phyloP scores from a whole-genome alignment of 2,888 invertebrate genomes.

The Nemotelus pantherinus region DNA sequence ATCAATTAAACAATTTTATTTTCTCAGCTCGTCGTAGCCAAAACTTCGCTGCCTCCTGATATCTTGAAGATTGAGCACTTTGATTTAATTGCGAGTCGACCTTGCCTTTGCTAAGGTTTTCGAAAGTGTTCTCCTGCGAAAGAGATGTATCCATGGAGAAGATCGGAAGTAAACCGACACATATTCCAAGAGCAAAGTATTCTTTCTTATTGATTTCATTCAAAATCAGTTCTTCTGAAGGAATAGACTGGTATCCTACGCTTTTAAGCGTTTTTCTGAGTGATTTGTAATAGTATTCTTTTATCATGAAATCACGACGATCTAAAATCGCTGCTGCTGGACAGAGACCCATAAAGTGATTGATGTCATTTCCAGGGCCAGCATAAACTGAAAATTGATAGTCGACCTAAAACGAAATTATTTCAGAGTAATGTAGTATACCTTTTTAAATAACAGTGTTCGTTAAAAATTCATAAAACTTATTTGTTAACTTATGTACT shows the following conservation, averaged over 20 bases:
- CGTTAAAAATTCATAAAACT: too few species aligned
- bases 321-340: constrained; percentile 56
- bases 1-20: neutral
- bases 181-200: constrained; percentile 51
- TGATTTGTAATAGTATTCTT: constrained; percentile 20
- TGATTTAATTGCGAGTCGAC: neutral
- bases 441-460: neutral
- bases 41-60: constrained; percentile 5
- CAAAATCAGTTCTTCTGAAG: constrained; percentile 49
- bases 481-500: too few species aligned
- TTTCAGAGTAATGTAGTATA: neutral
- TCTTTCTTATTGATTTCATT: constrained; percentile 51
- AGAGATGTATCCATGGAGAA: constrained; percentile 50
- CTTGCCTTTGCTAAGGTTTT: constrained; percentile 28
- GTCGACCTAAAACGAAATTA: constrained; percentile 57
- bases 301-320: constrained; percentile 57
- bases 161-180: constrained; percentile 52
- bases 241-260: constrained; percentile 49
- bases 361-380: constrained; percentile 63
- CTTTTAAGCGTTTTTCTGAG: constrained; percentile 2
- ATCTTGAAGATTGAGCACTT: neutral
- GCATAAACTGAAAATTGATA: constrained; percentile 62
- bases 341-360: constrained; percentile 63
- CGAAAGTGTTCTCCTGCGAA: constrained; percentile 50
- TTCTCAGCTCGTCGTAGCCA: constrained; percentile 16